A percentile compares a stretch with the other conserved stretches of the same genome.
Conservation (phyloP, 2,888 invertebrate genomes). For the Cerastoderma edule region DNA sequence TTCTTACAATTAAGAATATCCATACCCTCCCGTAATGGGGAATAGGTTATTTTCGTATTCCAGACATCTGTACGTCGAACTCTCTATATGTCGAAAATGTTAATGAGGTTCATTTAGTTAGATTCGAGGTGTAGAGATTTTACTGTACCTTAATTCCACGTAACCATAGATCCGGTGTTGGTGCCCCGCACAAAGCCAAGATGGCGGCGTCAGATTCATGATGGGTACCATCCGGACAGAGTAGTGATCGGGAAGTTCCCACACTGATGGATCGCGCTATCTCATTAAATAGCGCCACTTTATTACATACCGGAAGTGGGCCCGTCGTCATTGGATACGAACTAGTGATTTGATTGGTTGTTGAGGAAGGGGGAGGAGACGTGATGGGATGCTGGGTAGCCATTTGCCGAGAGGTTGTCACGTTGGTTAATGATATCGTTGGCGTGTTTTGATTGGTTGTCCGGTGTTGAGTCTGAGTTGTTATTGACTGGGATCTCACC, state of each 20-base stretch:
- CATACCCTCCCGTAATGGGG: too few species aligned
- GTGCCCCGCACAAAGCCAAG: conserved; percentile 1
- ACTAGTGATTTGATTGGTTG: background rate
- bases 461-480: background rate
- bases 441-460: background rate
- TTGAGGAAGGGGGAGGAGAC: background rate
- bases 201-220: conserved; percentile 6
- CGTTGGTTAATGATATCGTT: background rate
- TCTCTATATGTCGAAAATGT: too few species aligned
- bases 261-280: conserved; percentile 1
- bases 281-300: conserved; percentile 5
- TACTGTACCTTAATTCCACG: background rate
- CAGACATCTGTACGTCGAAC: too few species aligned
- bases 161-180: background rate
- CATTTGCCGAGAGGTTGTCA: background rate
- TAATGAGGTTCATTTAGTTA: too few species aligned
- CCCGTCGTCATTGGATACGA: background rate
- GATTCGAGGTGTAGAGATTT: too few species aligned
- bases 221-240: background rate
- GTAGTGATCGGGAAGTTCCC: background rate
- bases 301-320: background rate
- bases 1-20: too few species aligned
- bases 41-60: too few species aligned
- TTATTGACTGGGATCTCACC: background rate
- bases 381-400: background rate